Evolutionary conservation across 2,888 invertebrate species (phyloP), one percentile per base, ranked within the genome.

Genomic region (Agrochola lychnidis): DNA sequence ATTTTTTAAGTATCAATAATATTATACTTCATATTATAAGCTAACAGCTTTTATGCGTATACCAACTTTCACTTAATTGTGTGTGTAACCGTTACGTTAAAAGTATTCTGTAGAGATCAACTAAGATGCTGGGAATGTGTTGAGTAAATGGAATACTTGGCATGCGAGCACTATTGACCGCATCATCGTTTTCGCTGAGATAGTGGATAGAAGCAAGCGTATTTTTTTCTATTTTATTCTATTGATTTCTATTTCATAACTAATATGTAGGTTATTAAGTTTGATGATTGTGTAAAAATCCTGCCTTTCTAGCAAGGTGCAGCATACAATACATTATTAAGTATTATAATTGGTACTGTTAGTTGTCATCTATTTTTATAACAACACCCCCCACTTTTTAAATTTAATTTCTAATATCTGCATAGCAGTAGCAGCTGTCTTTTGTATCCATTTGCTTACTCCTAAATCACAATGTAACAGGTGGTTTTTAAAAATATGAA

Each of bases 21-120:
- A 77, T 48, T 73, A 62, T 78, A 70, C 19, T 53, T 70, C 3
- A 36, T 36, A 62, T 40, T 51, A 51, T 10, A 77, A 36, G 62
- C 53, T 63, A 48, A 73, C 62, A 74, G 48, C n/a, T 62, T 62
- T 40, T 71, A 53, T 42, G 61, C 25, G 30, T 72, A 25, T 51
- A 19, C 4, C 10, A 36, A 84, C 83, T 84, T 84, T 84, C 84
- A 79, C 84, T 76, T 82, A 66, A 63, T 36, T 42, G 30, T 69
- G n/a, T 45, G 71, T 74, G 70, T 45, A 72, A 19, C 40, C 4
- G 75, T 71, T 73, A 57, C 68, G 51, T 84, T 85, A 51, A 30
- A 22, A 25, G 19, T 36, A 62, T 73, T 68, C 69, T 40, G 62
- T 12, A 19, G 59, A 73, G 66, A 75, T 64, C 36, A 70, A 61